phyloP scores from a whole-genome alignment of 1,140 invertebrate species.

The Pseudomyrmex gracilis region DNA sequence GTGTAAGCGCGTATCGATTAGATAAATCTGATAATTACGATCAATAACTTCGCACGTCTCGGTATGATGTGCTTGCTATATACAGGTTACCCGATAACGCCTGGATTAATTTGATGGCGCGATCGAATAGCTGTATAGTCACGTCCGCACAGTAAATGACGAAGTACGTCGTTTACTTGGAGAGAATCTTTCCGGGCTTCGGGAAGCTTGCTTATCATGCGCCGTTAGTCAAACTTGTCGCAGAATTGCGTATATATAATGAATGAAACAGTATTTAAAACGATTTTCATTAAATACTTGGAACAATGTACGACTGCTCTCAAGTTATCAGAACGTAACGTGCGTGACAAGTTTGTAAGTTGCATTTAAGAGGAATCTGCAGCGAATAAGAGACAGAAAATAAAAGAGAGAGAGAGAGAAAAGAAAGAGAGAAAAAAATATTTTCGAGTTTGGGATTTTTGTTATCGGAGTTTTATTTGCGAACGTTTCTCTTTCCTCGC shows the following conservation, averaged over 20 bases:
- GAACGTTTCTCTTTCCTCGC: not conserved
- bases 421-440: not conserved
- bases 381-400: conserved; percentile 17
- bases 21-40: conserved; percentile 48
- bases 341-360: not conserved
- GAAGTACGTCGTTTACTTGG: not conserved
- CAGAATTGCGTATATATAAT: not conserved
- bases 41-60: conserved; percentile 33
- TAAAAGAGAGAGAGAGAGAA: not conserved
- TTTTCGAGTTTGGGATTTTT: not conserved
- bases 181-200: not conserved
- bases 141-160: not conserved
- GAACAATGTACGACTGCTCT: not conserved
- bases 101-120: conserved; percentile 51
- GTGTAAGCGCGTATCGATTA: conserved; percentile 7
- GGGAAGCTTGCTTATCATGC: conserved; percentile 1
- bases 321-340: not conserved
- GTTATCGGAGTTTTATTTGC: conserved; percentile 16
- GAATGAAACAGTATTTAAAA: conserved; percentile 2
- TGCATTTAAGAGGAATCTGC: not conserved
- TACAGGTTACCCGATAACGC: conserved; percentile 30
- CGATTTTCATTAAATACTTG: not conserved
- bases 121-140: conserved; percentile 33
- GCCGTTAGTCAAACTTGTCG: conserved; percentile 1
- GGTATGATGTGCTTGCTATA: conserved; percentile 18